Base-by-base conservation (phyloP, 2,888 invertebrate genomes). In the Scelioninae gen. 2 region DNA sequence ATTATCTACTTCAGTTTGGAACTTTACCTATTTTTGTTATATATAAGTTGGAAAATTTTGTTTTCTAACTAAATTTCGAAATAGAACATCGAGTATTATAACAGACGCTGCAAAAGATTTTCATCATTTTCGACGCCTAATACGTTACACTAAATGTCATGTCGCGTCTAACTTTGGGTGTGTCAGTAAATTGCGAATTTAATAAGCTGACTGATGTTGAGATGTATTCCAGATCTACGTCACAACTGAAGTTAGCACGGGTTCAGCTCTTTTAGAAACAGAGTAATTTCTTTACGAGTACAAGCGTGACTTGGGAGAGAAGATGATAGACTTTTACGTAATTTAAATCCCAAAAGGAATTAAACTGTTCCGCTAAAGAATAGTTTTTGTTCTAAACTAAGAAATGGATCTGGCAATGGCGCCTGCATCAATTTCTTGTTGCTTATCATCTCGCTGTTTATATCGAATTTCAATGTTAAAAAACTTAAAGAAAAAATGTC, bases 191-290 rank as follows among this genome's bases (percentile, higher is more conserved):
- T 63, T 63, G 43, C 48, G 57, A 70, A 70, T 70, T 55, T 63
- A 70, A 70, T 70, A 61, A 69, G 55, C 61, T 52, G 55, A 53
- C 61, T 61, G 61, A 48, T 55, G 55, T 55, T 48, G 45, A 48
- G 46, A 22, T 53, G 60, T 46, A 35, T 15, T 53, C 46, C 6
- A 46, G 37, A 55, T 28, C n/a, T 19, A 31, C 5, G 60, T 69
- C 45, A 46, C 60, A 58, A 52, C 35, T 18, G 43, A 10, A 61
- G 53, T 69, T 53, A 53, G 53, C 46, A 35, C 22, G 33, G 48
- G 22, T 41, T 41, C n/a, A 31, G 37, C 46, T 48, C 55, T 63
- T 55, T 69, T 39, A 37, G 46, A 10, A 53, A 60, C 15, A 5
- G 39, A 6, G 19, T 61, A 61, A 69, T 69, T 58, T 61, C 60